Percentiles rank a stretch among this genome's conserved stretches.
Evolutionary conservation across 2,113 vertebrate genomes (phyloP).

Genomic region (Ictalurus furcatus): DNA sequence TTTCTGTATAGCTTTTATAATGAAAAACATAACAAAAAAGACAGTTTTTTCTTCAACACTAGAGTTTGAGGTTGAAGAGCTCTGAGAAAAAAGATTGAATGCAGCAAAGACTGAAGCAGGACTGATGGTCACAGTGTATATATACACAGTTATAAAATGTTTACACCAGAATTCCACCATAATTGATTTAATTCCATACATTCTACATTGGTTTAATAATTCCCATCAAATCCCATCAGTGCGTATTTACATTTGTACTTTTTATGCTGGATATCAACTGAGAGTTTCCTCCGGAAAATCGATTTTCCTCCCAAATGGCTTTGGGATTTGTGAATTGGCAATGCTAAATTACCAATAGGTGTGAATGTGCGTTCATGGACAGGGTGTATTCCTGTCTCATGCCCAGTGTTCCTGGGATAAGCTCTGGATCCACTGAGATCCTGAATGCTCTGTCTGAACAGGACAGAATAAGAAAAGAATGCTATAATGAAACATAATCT

Average conservation of each 20-base stretch:
- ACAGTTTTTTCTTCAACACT: slow-evolving; percentile 9
- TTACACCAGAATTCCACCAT: background rate
- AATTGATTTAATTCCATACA: background rate
- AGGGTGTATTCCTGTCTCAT: background rate
- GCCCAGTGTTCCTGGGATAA: background rate
- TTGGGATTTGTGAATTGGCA: background rate
- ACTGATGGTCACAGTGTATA: background rate
- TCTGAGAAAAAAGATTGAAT: background rate
- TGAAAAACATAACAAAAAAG: slow-evolving; percentile 18
- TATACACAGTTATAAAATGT: background rate
- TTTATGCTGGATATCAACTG: background rate
- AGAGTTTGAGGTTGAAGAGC: background rate
- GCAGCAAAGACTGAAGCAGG: background rate
- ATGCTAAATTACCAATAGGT: background rate
- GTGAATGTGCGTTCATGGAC: background rate
- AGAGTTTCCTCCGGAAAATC: background rate
- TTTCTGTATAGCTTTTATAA: slow-evolving; percentile 35
- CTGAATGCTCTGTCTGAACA: background rate
- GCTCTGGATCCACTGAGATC: background rate
- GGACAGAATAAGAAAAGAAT: background rate
- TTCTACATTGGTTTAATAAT: background rate
- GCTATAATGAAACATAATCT: background rate
- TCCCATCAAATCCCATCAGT: background rate
- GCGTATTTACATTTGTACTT: background rate
- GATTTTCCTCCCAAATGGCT: background rate